Evolutionary conservation across 1,140 invertebrate genomes (phyloP), one percentile per base, ranked within the genome.

Genomic region (Ceratoteleas bidentatus): DNA sequence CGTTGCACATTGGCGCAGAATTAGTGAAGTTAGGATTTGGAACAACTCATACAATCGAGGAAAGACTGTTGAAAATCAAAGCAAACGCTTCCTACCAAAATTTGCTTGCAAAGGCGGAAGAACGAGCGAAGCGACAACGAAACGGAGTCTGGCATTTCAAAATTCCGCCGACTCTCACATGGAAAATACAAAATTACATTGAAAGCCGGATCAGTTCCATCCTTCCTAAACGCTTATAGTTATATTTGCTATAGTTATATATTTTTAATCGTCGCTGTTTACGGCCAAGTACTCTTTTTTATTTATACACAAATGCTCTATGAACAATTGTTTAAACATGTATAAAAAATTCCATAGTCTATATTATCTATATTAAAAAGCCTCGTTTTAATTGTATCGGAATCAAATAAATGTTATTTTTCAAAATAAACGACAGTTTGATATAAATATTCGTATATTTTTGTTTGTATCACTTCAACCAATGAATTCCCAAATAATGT

Each of bases 141-240:
- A 89, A 92, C 69, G 92, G 92, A n/a, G 56, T 91, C 0, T 92
- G 91, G 89, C 91, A 92, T 40, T 92, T 91, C 64, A 84, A 87
- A 61, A 91, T 88, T 77, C 83, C 88, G 4, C 88, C 91, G 16
- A 90, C 87, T 0, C 6, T 88, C 6, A 16, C 83, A 0, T 91
- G 90, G 90, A 89, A 74, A 68, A 15, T 87, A 0, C 81, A 85
- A 69, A 85, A 85, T 72, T 50, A 65, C 10, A 24, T 88, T 4
- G 80, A 74, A 34, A 49, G 85, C 43, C 83, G 85, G 49, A 24
- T 91, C 13, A 86, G 80, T 43, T 77, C 82, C 13, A 13, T 82
- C 14, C 54, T 89, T 52, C 88, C 88, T 33, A 58, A 80, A 76
- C 78, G 61, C 7, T 66, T 89, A 14, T 83, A 85, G 64, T 68